phyloP scores from a whole-genome alignment of 2,797 vertebrate species.

The Pantherophis vulpinus region DNA sequence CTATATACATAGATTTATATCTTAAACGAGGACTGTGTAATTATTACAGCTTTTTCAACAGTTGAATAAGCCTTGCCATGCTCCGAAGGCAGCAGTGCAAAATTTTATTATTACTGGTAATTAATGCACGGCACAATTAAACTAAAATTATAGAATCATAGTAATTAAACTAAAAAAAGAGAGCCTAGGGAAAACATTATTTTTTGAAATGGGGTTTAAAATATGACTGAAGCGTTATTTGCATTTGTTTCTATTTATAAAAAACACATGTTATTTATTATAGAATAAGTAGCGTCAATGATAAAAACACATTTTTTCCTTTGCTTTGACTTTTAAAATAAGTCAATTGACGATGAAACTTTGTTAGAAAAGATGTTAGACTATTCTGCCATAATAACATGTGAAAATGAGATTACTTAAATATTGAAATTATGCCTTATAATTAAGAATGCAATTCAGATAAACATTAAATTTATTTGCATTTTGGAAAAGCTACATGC shows the following conservation, averaged over 20 bases:
- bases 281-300: slow-evolving; percentile 59
- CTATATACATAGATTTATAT: not conserved
- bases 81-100: slow-evolving; percentile 78
- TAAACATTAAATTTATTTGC: slow-evolving; percentile 85
- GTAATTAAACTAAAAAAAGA: slow-evolving; percentile 70
- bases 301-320: slow-evolving; percentile 69
- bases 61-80: slow-evolving; percentile 80
- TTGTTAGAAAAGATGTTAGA: slow-evolving; percentile 73
- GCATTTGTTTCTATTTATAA: slow-evolving; percentile 63
- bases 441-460: slow-evolving; percentile 72
- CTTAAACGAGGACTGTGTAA: not conserved
- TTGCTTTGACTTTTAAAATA: slow-evolving; percentile 71
- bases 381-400: slow-evolving; percentile 64
- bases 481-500: slow-evolving; percentile 97
- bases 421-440: slow-evolving; percentile 63
- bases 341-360: slow-evolving; percentile 70
- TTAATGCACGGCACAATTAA: slow-evolving; percentile 78
- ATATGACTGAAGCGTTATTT: slow-evolving; percentile 70
- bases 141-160: slow-evolving; percentile 76
- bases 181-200: slow-evolving; percentile 20
- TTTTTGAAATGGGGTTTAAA: slow-evolving; percentile 68
- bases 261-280: slow-evolving; percentile 53
- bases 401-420: slow-evolving; percentile 77
- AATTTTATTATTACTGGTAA: slow-evolving; percentile 74
- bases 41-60: slow-evolving; percentile 55